phyloP scores from a whole-genome alignment of 2,113 vertebrate species.

The Ameiurus melas region DNA sequence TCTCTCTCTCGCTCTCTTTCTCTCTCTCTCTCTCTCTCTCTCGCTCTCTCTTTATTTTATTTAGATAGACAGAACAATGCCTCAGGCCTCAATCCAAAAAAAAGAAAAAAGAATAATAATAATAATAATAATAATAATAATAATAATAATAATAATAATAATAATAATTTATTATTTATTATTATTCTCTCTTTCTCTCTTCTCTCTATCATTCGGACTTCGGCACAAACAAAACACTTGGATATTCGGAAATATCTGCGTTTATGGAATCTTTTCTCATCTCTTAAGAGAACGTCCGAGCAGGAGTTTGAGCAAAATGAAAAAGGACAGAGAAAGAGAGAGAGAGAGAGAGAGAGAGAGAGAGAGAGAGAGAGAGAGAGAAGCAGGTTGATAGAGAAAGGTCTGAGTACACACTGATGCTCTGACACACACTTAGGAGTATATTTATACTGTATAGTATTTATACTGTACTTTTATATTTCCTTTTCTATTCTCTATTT shows the following conservation, averaged over 20 bases:
- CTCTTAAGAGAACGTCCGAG: not conserved
- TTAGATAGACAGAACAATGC: conserved; percentile 44
- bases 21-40: no score
- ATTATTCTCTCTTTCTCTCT: no score
- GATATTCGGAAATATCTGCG: not conserved
- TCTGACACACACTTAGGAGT: not conserved
- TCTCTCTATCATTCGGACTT: conserved; percentile 45
- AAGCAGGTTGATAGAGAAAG: not conserved
- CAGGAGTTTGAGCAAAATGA: not conserved
- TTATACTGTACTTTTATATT: not conserved
- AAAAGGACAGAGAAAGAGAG: not conserved
- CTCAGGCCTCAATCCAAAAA: conserved; percentile 32
- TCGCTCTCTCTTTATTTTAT: conserved; percentile 52
- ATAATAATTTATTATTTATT: no score
- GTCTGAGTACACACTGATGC: not conserved
- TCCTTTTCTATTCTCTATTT: not conserved
- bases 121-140: no score
- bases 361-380: conserved; percentile 1
- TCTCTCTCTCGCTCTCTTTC: no score
- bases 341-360: not conserved
- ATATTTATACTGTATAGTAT: not conserved
- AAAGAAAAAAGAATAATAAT: no score
- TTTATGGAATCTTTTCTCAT: not conserved
- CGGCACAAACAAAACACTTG: not conserved
- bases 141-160: no score